Conservation (phyloP, 2,113 vertebrate species). For the Corvus hawaiiensis region DNA sequence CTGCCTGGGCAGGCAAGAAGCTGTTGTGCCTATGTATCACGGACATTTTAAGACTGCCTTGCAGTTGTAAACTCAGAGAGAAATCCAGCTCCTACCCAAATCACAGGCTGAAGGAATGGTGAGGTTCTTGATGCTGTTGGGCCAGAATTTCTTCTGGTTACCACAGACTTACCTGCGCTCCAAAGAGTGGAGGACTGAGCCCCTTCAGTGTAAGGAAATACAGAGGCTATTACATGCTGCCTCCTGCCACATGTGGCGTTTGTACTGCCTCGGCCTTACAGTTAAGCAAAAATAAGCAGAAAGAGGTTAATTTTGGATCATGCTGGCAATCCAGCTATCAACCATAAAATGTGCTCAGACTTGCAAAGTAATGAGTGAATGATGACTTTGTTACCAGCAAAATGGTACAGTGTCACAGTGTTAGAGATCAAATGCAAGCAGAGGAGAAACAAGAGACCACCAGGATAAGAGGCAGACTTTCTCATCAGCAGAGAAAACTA, state of each 20-base stretch:
- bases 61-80: neutral
- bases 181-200: neutral
- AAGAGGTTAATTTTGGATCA: neutral
- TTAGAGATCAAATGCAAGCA: neutral
- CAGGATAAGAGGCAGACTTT: neutral
- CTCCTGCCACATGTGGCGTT: neutral
- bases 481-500: neutral
- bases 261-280: neutral
- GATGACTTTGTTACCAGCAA: neutral
- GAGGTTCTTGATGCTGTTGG: rapidly evolving
- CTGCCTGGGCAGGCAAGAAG: neutral
- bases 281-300: neutral
- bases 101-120: neutral
- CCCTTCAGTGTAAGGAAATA: neutral
- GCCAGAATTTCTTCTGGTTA: neutral
- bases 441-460: slow-evolving; percentile 2
- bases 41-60: neutral
- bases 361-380: slow-evolving; percentile 2
- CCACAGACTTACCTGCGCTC: neutral
- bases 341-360: neutral
- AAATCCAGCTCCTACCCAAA: neutral
- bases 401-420: neutral
- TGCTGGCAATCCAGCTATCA: neutral
- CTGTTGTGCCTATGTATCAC: rapidly evolving
- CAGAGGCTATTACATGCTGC: neutral